Percentiles rank a stretch among this genome's conserved stretches.
phyloP scores from a whole-genome alignment of 1,140 invertebrate genomes.

The Protaetia brevitarsis region DNA sequence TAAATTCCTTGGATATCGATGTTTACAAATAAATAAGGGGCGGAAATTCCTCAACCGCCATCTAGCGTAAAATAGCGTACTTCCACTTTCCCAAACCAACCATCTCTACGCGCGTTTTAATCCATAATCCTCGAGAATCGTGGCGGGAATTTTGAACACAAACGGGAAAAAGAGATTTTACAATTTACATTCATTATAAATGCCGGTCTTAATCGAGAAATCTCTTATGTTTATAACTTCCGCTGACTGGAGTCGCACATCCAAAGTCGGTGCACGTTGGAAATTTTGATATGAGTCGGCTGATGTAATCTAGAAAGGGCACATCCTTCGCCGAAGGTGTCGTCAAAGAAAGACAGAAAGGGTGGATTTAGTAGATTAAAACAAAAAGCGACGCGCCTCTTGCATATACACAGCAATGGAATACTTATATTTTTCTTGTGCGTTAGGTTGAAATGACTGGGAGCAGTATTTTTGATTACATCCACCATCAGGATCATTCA shows the following conservation, averaged over 20 bases:
- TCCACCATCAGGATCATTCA: constrained; percentile 90
- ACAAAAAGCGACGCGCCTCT: too few relatives aligned
- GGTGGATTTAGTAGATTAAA: background rate
- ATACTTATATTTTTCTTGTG: constrained; percentile 24
- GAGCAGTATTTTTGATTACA: constrained; percentile 97
- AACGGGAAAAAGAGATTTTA: too few relatives aligned
- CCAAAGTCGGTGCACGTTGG: background rate
- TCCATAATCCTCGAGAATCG: too few relatives aligned
- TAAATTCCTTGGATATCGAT: too few relatives aligned
- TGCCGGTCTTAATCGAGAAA: background rate
- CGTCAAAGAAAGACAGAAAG: background rate
- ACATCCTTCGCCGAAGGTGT: background rate
- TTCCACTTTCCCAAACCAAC: too few relatives aligned
- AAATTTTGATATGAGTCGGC: constrained; percentile 2
- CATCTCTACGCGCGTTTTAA: too few relatives aligned
- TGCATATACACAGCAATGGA: too few relatives aligned
- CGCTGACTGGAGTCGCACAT: background rate
- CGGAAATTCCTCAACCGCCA: too few relatives aligned
- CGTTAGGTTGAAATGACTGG: constrained; percentile 97
- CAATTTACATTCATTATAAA: too few relatives aligned
- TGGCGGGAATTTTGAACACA: too few relatives aligned
- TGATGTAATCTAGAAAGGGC: background rate
- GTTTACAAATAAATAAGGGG: too few relatives aligned
- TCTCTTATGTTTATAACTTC: background rate
- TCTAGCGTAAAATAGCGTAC: too few relatives aligned